phyloP scores from a whole-genome alignment of 2,888 invertebrate species.

The Ennomos quercinarius region DNA sequence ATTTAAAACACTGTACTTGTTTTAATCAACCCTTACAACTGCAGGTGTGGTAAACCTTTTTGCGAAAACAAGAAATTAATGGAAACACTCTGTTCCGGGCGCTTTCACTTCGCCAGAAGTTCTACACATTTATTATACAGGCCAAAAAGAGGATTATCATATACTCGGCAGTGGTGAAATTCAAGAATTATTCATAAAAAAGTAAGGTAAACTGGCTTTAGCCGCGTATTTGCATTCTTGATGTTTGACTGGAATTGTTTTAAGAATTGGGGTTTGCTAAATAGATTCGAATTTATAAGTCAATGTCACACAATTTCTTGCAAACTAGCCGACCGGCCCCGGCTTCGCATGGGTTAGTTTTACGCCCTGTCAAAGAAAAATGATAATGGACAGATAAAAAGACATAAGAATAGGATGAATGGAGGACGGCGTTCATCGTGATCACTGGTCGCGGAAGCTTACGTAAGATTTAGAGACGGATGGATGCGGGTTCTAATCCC shows the following conservation, averaged over 20 bases:
- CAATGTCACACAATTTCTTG: too few relatives aligned
- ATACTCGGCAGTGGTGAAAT: conserved; percentile 45
- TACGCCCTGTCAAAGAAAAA: too few relatives aligned
- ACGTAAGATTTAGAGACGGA: too few relatives aligned
- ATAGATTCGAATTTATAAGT: too few relatives aligned
- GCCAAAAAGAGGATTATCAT: conserved; percentile 46
- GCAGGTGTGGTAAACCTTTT: conserved; percentile 42
- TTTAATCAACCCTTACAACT: conserved; percentile 39
- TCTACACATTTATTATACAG: conserved; percentile 48
- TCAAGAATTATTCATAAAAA: conserved; percentile 58
- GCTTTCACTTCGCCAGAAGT: conserved; percentile 30
- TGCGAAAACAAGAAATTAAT: conserved; percentile 40
- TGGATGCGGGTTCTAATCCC: too few relatives aligned
- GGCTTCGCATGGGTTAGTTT: neutral
- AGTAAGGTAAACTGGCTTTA: conserved; percentile 44
- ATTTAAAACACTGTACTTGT: conserved; percentile 17
- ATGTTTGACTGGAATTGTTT: conserved; percentile 20
- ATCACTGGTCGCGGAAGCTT: too few relatives aligned
- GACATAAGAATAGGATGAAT: too few relatives aligned
- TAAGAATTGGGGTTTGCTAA: conserved; percentile 3
- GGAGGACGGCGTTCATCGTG: too few relatives aligned
- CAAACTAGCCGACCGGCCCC: neutral
- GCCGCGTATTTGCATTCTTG: conserved; percentile 45
- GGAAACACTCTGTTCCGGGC: conserved; percentile 37
- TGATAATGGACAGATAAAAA: too few relatives aligned